Evolutionary conservation across 2,888 invertebrate species (phyloP), one percentile per base, ranked within the genome.

Genomic region (Myopa tessellatipennis): DNA sequence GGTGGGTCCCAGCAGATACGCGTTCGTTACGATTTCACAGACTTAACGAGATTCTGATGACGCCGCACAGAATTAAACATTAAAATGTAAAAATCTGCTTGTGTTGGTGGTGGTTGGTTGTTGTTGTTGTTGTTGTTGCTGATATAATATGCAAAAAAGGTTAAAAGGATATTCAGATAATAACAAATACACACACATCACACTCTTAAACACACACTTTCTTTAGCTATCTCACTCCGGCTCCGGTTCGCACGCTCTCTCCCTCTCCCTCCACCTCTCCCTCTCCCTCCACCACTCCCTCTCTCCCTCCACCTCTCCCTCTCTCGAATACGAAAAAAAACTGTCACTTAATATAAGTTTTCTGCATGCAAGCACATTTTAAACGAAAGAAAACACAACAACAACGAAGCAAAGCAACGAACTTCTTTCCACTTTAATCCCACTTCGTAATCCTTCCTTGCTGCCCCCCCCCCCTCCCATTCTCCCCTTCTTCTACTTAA

Each of bases 1-100:
- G 60, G 40, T 16, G 26, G 58, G 34, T 75, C 75, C 69, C 75
- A n/a, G 14, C 38, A 14, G 34, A 69, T 38, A 55, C 74, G 79
- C 78, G 71, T 81, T 82, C 78, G 80, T 81, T 80, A 76, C 72
- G 78, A 81, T 80, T 83, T 81, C 79, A 78, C 70, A 79, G 74
- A 81, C 82, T 83, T 85, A 85, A 85, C 84, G 85, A 85, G 84
- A 82, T 82, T 85, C 84, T 85, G 84, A 85, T 85, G 85, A 85
- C 82, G 84, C 83, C 83, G 82, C 83, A 80, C 83, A 81, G 83
- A 83, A 82, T 83, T 82, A 82, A 83, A 79, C 77, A 81, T 79
- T 79, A 81, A 81, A 79, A 78, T 82, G 68, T 71, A 79, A 69
- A 65, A 18, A 61, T 26, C 61, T 18, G 34, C 38, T 40, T 26